These are phyloP conservation scores for Buphagus erythrorhynchus DNA, from an alignment of 2,797 vertebrate genomes.

Conservation along the genomic window DNA sequence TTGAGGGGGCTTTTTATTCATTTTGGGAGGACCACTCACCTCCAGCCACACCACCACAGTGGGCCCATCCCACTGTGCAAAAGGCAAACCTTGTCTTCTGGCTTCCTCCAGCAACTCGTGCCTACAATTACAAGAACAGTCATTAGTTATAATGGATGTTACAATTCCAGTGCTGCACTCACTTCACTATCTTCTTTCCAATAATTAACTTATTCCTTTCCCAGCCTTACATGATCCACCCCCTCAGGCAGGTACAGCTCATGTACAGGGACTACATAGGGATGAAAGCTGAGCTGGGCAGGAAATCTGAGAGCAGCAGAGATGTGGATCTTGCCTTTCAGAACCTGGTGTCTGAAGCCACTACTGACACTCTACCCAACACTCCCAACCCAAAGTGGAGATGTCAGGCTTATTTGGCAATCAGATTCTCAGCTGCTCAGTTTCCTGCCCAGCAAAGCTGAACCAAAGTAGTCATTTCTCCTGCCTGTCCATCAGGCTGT, in stretches of 20 bases:
- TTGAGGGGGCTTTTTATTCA: background rate
- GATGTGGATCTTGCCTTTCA: background rate
- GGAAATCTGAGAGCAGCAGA: background rate
- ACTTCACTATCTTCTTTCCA: background rate
- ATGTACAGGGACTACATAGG: fast-evolving
- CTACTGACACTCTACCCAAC: background rate
- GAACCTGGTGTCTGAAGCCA: background rate
- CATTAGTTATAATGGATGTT: background rate
- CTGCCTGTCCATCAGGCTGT: background rate
- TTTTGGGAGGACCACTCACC: conserved; percentile 73
- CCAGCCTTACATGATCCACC: background rate
- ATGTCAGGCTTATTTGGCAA: background rate
- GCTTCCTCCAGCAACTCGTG: conserved; percentile 96
- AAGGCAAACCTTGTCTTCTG: conserved; percentile 91
- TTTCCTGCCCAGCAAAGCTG: background rate
- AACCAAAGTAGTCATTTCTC: background rate
- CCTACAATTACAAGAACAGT: conserved; percentile 66
- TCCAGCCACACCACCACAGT: conserved; percentile 97
- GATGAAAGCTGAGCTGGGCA: background rate
- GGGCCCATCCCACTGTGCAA: conserved; percentile 97
- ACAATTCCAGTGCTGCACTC: background rate
- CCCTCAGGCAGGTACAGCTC: background rate
- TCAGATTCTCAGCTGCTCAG: background rate
- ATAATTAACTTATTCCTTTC: background rate
- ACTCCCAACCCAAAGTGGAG: background rate